A percentile compares a stretch with the other conserved stretches of the same genome.
phyloP scores from a whole-genome alignment of 2,888 invertebrate species.

The Eupsilia transversa region DNA sequence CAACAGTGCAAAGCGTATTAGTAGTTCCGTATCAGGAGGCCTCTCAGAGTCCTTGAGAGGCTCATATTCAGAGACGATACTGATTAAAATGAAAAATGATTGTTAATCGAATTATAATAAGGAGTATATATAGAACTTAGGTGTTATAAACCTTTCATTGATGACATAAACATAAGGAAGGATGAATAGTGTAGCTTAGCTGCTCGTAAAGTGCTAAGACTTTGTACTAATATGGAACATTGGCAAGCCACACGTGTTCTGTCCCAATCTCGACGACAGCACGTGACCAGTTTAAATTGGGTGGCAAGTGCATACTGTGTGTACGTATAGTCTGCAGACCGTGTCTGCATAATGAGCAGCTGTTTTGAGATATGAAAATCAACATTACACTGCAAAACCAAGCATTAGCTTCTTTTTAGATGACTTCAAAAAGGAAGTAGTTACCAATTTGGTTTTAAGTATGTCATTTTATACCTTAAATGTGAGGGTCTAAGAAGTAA shows the following conservation, averaged over 20 bases:
- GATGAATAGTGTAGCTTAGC: conserved; percentile 6
- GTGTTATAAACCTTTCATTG: not conserved
- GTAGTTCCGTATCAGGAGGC: not conserved
- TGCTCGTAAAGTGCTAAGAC: conserved; percentile 17
- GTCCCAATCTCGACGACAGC: conserved; percentile 46
- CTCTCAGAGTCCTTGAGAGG: conserved; percentile 13
- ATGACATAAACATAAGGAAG: conserved; percentile 3
- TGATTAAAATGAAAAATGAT: conserved; percentile 5
- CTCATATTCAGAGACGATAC: conserved; percentile 9
- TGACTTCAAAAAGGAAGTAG: not conserved
- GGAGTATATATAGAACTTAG: not conserved
- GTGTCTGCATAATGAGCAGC: conserved; percentile 23
- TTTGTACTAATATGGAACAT: conserved; percentile 43
- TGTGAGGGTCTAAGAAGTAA: not conserved
- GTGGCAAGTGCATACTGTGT: conserved; percentile 27
- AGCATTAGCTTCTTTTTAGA: conserved; percentile 8
- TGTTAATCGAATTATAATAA: not conserved
- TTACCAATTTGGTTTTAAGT: not conserved
- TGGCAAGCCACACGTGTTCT: conserved; percentile 53
- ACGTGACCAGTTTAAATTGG: conserved; percentile 58
- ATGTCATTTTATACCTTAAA: not conserved
- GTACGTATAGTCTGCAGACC: conserved; percentile 31
- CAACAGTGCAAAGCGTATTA: not conserved
- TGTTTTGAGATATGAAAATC: conserved; percentile 25
- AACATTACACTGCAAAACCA: conserved; percentile 7